phyloP scores from a whole-genome alignment of 30 jellyfish, hydroid and myxozoan species.

The Hydra vulgaris region DNA sequence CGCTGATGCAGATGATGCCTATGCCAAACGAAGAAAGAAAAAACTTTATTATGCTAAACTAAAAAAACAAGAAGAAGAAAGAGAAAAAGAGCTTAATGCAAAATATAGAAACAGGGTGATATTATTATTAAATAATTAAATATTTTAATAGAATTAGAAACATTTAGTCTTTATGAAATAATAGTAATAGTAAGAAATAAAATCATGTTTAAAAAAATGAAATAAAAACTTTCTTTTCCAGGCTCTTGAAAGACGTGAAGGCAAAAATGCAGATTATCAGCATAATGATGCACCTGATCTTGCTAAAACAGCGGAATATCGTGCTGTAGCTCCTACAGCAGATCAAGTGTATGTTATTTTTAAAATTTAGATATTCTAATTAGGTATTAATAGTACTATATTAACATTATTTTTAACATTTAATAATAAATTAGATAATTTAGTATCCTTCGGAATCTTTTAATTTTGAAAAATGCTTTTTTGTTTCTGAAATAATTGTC shows the following conservation, averaged over 20 bases:
- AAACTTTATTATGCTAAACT: conserved; percentile 89
- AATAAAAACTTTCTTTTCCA: background rate
- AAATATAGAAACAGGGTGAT: conserved; percentile 86
- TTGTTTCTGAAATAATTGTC: no score
- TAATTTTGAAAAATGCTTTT: no score
- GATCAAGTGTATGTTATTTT: conserved; percentile 67
- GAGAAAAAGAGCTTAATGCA: conserved; percentile 92
- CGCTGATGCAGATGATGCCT: conserved; percentile 95
- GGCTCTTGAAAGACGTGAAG: conserved; percentile 97
- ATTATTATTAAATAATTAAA: no score
- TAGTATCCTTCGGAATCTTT: no score
- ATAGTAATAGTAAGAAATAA: background rate
- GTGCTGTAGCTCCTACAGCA: conserved; percentile 98
- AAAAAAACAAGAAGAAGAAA: conserved; percentile 85
- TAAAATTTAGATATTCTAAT: background rate
- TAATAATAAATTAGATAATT: background rate
- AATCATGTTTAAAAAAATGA: background rate
- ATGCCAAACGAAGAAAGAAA: conserved; percentile 76
- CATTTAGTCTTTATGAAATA: background rate
- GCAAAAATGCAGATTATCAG: conserved; percentile 83
- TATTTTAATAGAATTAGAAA: background rate
- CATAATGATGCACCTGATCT: conserved; percentile 73
- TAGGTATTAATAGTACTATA: background rate
- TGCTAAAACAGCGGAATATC: conserved; percentile 83
- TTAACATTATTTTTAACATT: background rate